These are phyloP conservation scores for Steinernema feltiae DNA, from an alignment of 1,140 invertebrate genomes.

Conservation along the genomic window DNA sequence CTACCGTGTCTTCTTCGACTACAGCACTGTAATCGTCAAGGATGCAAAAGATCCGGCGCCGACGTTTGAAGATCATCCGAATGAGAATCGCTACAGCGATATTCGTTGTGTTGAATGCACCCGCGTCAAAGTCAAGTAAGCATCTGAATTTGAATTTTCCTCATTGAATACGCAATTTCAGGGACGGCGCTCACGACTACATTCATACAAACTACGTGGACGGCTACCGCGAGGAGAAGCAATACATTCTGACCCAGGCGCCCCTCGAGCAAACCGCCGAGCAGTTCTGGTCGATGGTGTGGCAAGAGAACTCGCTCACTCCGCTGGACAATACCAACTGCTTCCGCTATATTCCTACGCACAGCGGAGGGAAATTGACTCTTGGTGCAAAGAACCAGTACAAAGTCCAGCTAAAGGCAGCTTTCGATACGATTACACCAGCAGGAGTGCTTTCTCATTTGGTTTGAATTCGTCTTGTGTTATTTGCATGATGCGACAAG, in stretches of 20 bases:
- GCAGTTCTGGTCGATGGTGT: slow-evolving; percentile 44
- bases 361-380: slow-evolving; percentile 20
- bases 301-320: slow-evolving; percentile 37
- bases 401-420: too few species aligned
- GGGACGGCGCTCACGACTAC: slow-evolving; percentile 36
- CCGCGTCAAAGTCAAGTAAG: slow-evolving; percentile 31
- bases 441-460: too few species aligned
- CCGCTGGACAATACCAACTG: slow-evolving; percentile 29
- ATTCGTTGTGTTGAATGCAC: slow-evolving; percentile 33
- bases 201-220: slow-evolving; percentile 44
- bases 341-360: slow-evolving; percentile 29
- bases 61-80: slow-evolving; percentile 29
- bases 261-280: slow-evolving; percentile 32
- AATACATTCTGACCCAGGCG: slow-evolving; percentile 42
- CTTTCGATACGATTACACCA: too few species aligned
- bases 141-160: neutral
- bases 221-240: slow-evolving; percentile 38
- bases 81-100: slow-evolving; percentile 38
- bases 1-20: slow-evolving; percentile 40
- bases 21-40: slow-evolving; percentile 29
- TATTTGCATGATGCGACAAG: too few species aligned
- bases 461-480: too few species aligned
- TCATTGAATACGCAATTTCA: neutral
- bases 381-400: slow-evolving; percentile 21
- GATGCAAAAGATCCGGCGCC: slow-evolving; percentile 33